A percentile compares a stretch with the other conserved stretches of the same genome.
These are phyloP conservation scores for Margaritifera margaritifera DNA, from an alignment of 2,888 invertebrate genomes.

Conservation along the genomic window DNA sequence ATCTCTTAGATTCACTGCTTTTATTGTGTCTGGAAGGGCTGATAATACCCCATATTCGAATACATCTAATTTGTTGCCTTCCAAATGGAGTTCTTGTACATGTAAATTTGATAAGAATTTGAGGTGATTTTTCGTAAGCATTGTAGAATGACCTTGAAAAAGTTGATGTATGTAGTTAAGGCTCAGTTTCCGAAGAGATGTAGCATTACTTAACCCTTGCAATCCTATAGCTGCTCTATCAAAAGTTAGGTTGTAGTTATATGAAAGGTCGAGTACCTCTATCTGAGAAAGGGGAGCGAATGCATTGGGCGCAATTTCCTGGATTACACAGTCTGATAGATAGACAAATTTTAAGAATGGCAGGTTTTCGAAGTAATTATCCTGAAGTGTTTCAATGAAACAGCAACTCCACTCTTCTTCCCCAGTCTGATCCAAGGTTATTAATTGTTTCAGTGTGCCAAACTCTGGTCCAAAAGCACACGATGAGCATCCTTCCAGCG, in stretches of 20 bases:
- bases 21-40: too few relatives aligned
- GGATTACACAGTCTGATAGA: too few relatives aligned
- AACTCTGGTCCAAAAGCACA: too few relatives aligned
- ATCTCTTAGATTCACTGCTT: too few relatives aligned
- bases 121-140: slow-evolving; percentile 3
- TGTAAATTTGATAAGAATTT: slow-evolving; percentile 1
- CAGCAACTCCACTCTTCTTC: neutral
- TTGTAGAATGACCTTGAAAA: slow-evolving; percentile 8
- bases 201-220: slow-evolving; percentile 5
- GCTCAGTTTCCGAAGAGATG: slow-evolving; percentile 4
- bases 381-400: too few relatives aligned
- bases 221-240: slow-evolving; percentile 11
- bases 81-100: neutral
- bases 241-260: slow-evolving; percentile 12
- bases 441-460: neutral
- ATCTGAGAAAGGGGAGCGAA: slow-evolving; percentile 1
- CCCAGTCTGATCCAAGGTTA: neutral
- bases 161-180: slow-evolving; percentile 8
- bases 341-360: too few relatives aligned
- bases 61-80: slow-evolving; percentile 7
- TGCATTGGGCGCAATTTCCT: too few relatives aligned
- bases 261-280: slow-evolving; percentile 12
- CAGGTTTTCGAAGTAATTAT: too few relatives aligned
- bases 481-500: too few relatives aligned
- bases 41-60: too few relatives aligned